A percentile compares a stretch with the other conserved stretches of the same genome.
phyloP scores from a whole-genome alignment of 1,140 invertebrate genomes.

The Aphis craccivora region DNA sequence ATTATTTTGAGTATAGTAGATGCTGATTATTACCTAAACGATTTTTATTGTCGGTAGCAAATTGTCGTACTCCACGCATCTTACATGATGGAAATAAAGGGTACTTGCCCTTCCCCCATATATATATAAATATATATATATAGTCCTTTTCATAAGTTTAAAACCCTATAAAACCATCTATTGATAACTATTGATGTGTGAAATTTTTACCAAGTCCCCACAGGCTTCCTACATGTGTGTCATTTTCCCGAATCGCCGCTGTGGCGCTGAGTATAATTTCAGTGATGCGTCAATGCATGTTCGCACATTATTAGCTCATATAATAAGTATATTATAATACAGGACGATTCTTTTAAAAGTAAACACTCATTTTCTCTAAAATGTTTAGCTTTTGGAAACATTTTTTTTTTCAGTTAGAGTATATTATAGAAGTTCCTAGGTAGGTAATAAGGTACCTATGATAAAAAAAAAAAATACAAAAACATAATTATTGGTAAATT shows the following conservation, averaged over 20 bases:
- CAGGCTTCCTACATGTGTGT: slow-evolving; percentile 7
- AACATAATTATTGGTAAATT: no score
- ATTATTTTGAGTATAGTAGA: slow-evolving; percentile 15
- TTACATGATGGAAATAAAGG: slow-evolving; percentile 9
- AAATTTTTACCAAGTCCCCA: slow-evolving; percentile 37
- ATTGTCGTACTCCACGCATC: neutral
- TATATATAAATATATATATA: neutral
- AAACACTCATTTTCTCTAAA: neutral
- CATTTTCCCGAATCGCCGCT: neutral
- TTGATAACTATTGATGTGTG: slow-evolving; percentile 42
- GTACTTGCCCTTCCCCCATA: slow-evolving; percentile 8
- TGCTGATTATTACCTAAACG: neutral
- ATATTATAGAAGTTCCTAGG: no score
- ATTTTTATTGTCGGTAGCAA: slow-evolving; percentile 32
- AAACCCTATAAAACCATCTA: slow-evolving; percentile 45
- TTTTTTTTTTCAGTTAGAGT: no score
- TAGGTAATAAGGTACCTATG: no score
- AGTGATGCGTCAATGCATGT: neutral
- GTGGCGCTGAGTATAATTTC: neutral
- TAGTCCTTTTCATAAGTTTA: slow-evolving; percentile 25
- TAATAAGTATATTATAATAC: neutral
- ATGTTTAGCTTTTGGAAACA: neutral
- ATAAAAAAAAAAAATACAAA: no score
- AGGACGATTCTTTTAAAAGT: neutral
- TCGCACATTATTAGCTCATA: slow-evolving; percentile 15